Conservation (phyloP, 2,113 vertebrate genomes). For the Leptosomus discolor region DNA sequence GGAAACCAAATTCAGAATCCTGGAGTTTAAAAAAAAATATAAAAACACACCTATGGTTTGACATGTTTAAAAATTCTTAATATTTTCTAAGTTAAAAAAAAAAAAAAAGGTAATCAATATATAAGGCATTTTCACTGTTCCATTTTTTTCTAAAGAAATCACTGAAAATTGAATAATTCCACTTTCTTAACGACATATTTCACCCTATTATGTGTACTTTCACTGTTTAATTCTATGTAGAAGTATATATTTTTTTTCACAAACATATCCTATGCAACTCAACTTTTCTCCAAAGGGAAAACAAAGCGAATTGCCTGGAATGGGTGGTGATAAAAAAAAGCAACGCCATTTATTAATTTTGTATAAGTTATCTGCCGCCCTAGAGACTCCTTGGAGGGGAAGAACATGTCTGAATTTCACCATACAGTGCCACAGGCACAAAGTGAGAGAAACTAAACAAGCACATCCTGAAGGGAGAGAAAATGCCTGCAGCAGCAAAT, state of each 20-base stretch:
- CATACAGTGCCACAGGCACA: slow-evolving; percentile 82
- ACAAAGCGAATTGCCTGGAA: slow-evolving; percentile 50
- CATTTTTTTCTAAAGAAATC: neutral
- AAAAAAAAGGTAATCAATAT: neutral
- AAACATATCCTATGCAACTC: neutral
- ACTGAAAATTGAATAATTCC: neutral
- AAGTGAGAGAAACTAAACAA: slow-evolving; percentile 89
- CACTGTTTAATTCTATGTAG: neutral
- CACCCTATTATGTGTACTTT: neutral
- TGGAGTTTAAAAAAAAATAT: neutral
- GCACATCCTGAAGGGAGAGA: slow-evolving; percentile 81
- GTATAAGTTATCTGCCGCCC: slow-evolving; percentile 66
- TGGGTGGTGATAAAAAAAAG: slow-evolving; percentile 27
- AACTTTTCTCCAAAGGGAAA: slow-evolving; percentile 19
- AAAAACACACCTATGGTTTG: neutral
- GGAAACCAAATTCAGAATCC: neutral
- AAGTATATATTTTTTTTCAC: neutral
- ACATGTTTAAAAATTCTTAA: neutral
- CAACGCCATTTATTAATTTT: slow-evolving; percentile 77
- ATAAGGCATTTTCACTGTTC: neutral
- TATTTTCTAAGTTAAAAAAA: neutral
- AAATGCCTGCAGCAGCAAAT: slow-evolving; percentile 79
- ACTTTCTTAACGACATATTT: neutral
- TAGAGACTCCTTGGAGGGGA: slow-evolving; percentile 79
- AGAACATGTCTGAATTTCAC: slow-evolving; percentile 83